These are phyloP conservation scores for Strix aluco DNA, from an alignment of 2,113 vertebrate species.

Conservation along the genomic window DNA sequence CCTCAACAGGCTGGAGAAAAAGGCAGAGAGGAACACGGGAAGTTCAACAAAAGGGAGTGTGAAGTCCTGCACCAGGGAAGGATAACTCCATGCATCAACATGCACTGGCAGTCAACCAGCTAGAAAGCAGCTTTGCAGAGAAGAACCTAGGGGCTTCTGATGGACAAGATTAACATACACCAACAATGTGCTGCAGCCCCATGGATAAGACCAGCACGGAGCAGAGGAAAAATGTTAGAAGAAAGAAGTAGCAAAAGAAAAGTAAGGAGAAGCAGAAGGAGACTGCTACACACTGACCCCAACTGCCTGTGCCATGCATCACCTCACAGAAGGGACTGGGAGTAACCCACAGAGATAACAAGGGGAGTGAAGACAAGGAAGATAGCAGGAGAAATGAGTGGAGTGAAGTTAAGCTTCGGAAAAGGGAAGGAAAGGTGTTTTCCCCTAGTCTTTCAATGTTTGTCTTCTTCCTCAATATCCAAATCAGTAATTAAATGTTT, in stretches of 20 bases:
- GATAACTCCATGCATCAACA: not conserved
- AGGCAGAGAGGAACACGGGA: not conserved
- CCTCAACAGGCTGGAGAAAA: not conserved
- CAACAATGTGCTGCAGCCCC: not conserved
- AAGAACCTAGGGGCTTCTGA: not conserved
- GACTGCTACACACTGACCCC: not conserved
- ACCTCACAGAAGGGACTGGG: not conserved
- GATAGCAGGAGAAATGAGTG: not conserved
- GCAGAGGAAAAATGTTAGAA: not conserved
- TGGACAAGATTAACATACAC: not conserved
- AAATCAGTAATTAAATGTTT: not conserved
- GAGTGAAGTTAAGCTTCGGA: not conserved
- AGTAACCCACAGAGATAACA: not conserved
- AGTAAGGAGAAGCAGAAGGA: not conserved
- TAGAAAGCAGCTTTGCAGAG: not conserved
- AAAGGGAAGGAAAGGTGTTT: not conserved
- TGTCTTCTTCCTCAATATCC: not conserved
- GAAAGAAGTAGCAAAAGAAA: not conserved
- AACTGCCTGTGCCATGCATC: not conserved
- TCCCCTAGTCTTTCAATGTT: not conserved
- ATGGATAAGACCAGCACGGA: not conserved
- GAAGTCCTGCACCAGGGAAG: not conserved
- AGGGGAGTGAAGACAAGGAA: not conserved
- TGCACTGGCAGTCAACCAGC: not conserved
- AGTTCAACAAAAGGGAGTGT: not conserved